These are phyloP conservation scores for Antigone vipio DNA, from an alignment of 2,113 vertebrate genomes.

Conservation along the genomic window DNA sequence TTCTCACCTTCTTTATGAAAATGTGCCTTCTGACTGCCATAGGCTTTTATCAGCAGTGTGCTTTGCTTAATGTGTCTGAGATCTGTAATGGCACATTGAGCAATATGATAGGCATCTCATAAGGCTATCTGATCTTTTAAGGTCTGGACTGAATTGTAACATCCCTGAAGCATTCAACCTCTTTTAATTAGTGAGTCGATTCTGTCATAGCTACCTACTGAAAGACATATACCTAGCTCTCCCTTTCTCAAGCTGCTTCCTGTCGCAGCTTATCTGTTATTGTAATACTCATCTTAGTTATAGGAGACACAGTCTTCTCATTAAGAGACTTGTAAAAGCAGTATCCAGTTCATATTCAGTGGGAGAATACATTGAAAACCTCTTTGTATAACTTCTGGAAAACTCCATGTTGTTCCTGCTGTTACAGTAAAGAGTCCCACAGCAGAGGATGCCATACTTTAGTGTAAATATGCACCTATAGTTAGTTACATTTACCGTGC, in stretches of 20 bases:
- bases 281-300: not conserved
- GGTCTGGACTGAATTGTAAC: constrained; percentile 1
- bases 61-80: constrained; percentile 11
- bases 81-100: not conserved
- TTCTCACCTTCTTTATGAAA: not conserved
- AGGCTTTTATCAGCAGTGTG: not conserved
- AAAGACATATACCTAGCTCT: not conserved
- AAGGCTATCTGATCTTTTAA: constrained; percentile 2
- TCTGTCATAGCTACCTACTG: constrained; percentile 1
- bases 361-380: not conserved
- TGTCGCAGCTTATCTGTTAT: constrained; percentile 27
- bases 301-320: not conserved
- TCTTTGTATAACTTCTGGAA: not conserved
- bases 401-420: not conserved
- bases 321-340: constrained; percentile 15
- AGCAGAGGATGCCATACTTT: not conserved
- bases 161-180: not conserved
- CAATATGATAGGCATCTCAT: not conserved
- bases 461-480: not conserved
- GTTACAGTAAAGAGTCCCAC: not conserved
- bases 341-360: not conserved
- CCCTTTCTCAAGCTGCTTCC: constrained; percentile 13
- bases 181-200: constrained; percentile 28
- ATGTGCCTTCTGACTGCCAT: not conserved
- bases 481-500: not conserved